Evolutionary conservation across 2,797 vertebrate species (phyloP).

Genomic region (Alca torda): DNA sequence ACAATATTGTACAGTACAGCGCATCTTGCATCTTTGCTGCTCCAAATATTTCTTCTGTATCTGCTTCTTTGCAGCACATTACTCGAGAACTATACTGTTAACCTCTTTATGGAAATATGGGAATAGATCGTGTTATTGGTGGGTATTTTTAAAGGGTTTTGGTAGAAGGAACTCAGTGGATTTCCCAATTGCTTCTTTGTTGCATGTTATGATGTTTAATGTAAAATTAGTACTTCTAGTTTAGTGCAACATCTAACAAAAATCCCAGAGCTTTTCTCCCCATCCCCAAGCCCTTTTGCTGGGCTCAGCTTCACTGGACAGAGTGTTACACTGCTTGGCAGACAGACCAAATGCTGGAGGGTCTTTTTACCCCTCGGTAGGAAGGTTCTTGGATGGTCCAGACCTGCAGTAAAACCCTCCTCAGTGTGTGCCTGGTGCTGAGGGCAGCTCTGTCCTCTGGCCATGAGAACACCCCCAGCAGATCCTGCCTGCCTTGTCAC

Average conservation of each 20-base stretch:
- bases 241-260: background rate
- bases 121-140: background rate
- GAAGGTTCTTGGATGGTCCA: accelerated
- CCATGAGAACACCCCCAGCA: background rate
- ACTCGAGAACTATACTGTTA: background rate
- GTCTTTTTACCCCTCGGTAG: background rate
- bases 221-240: background rate
- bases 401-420: background rate
- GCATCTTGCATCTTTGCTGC: background rate
- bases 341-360: background rate
- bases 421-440: accelerated
- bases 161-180: background rate
- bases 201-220: background rate
- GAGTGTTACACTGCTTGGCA: accelerated
- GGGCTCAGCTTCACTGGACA: background rate
- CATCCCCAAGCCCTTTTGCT: background rate
- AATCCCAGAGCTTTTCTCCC: background rate
- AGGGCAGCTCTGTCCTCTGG: background rate
- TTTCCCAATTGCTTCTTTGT: background rate
- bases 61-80: background rate
- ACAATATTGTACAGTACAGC: accelerated
- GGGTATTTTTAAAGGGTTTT: background rate
- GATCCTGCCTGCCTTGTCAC: background rate
- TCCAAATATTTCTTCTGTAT: background rate
- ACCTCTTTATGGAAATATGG: background rate